Percentiles rank a stretch among this genome's conserved stretches.
Conservation (phyloP, 2,888 invertebrate genomes). For the Drosophila hamatofila region DNA sequence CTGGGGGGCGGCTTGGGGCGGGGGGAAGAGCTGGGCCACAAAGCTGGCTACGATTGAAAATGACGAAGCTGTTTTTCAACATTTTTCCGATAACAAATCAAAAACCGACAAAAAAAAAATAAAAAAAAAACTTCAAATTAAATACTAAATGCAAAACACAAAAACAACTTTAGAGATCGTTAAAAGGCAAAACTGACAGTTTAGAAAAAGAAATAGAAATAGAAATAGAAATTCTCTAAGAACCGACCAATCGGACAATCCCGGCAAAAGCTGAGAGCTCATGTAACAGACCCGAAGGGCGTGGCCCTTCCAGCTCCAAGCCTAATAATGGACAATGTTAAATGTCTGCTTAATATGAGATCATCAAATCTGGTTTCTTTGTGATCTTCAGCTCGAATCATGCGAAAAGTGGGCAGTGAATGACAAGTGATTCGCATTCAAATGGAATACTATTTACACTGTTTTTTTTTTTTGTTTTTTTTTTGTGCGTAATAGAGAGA, state of each 20-base stretch:
- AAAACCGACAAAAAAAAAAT: slow-evolving; percentile 16
- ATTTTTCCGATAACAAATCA: slow-evolving; percentile 53
- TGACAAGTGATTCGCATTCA: slow-evolving; percentile 25
- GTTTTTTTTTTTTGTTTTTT: neutral
- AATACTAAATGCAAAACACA: slow-evolving; percentile 32
- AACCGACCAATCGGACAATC: slow-evolving; percentile 3
- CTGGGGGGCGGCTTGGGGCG: neutral
- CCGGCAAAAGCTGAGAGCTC: neutral
- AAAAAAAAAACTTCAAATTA: slow-evolving; percentile 15
- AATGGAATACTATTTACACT: neutral
- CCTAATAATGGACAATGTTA: slow-evolving; percentile 17
- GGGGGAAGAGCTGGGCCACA: neutral
- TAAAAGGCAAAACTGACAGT: slow-evolving; percentile 12
- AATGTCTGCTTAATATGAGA: slow-evolving; percentile 37
- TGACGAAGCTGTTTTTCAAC: slow-evolving; percentile 52
- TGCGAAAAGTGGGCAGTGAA: slow-evolving; percentile 23
- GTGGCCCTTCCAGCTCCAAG: slow-evolving; percentile 33
- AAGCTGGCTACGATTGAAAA: slow-evolving; percentile 7
- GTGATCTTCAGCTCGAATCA: neutral
- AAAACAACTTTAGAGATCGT: slow-evolving; percentile 5
- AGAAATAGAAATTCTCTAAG: slow-evolving; percentile 11
- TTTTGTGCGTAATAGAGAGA: neutral
- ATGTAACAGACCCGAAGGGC: slow-evolving; percentile 33
- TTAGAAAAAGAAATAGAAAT: slow-evolving; percentile 9
- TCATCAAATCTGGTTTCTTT: slow-evolving; percentile 37